phyloP scores from a whole-genome alignment of 2,797 vertebrate species.

The Sebastes nivosus region DNA sequence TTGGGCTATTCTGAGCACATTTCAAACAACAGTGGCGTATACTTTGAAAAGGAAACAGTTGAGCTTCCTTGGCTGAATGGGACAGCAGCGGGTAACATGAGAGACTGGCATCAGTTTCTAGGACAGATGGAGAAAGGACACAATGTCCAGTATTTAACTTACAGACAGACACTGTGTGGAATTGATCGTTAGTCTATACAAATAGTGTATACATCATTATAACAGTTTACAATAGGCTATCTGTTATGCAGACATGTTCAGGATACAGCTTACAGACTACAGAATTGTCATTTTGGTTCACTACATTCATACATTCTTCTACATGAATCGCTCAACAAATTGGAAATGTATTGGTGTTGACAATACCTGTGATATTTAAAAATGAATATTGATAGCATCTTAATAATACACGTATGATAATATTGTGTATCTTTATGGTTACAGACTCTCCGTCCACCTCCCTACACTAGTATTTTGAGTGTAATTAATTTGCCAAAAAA shows the following conservation, averaged over 20 bases:
- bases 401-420: too few relatives aligned
- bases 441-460: too few relatives aligned
- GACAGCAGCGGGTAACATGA: constrained; percentile 47
- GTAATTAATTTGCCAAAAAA: too few relatives aligned
- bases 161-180: background rate
- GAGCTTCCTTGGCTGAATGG: constrained; percentile 25
- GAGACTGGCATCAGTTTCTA: constrained; percentile 55
- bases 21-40: background rate
- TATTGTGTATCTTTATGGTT: too few relatives aligned
- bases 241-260: background rate
- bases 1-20: background rate
- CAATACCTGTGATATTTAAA: too few relatives aligned
- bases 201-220: background rate
- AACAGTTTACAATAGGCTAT: background rate
- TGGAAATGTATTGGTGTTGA: too few relatives aligned
- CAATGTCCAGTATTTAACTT: constrained; percentile 14
- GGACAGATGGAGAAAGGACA: constrained; percentile 47
- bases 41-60: constrained; percentile 21
- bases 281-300: background rate
- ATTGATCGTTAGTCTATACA: background rate
- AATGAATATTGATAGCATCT: too few relatives aligned
- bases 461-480: too few relatives aligned
- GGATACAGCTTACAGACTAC: background rate
- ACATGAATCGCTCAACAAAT: background rate
- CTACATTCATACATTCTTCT: background rate